These are phyloP conservation scores for Virgularia gustaviana DNA, from an alignment of 92 coral and sea anemone genomes.

Conservation along the genomic window DNA sequence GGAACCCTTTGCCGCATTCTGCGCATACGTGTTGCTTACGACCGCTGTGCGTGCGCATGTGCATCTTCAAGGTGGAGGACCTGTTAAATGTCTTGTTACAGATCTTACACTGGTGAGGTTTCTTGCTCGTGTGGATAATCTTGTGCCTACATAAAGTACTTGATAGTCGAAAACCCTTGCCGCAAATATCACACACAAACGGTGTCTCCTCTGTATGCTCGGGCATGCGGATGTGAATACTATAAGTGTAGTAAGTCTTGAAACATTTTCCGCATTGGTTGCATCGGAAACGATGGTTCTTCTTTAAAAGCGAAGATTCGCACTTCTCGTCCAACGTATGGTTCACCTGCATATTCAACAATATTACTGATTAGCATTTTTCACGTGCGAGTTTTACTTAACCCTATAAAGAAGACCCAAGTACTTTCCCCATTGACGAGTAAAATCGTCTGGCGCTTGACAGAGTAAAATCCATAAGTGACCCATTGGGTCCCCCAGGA, in stretches of 20 bases:
- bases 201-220: constrained; percentile 91
- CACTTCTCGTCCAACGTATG: neutral
- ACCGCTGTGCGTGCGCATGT: constrained; percentile 91
- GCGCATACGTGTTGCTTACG: constrained; percentile 85
- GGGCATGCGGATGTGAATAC: constrained; percentile 95
- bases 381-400: no score
- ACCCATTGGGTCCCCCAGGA: no score
- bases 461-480: no score
- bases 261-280: constrained; percentile 93
- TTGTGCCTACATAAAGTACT: constrained; percentile 95
- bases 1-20: constrained; percentile 93
- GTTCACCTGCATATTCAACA: no score
- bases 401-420: no score
- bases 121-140: constrained; percentile 94
- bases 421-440: no score
- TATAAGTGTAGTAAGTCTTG: constrained; percentile 90
- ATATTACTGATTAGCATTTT: no score
- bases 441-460: no score
- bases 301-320: constrained; percentile 19
- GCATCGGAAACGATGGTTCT: constrained; percentile 65
- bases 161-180: constrained; percentile 96
- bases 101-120: constrained; percentile 81
- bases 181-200: constrained; percentile 94
- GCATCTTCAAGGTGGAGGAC: constrained; percentile 92
- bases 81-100: constrained; percentile 86